Percentiles rank a stretch among this genome's conserved stretches.
Conservation (phyloP, 2,797 vertebrate species). For the Phrynocephalus vlangalii region DNA sequence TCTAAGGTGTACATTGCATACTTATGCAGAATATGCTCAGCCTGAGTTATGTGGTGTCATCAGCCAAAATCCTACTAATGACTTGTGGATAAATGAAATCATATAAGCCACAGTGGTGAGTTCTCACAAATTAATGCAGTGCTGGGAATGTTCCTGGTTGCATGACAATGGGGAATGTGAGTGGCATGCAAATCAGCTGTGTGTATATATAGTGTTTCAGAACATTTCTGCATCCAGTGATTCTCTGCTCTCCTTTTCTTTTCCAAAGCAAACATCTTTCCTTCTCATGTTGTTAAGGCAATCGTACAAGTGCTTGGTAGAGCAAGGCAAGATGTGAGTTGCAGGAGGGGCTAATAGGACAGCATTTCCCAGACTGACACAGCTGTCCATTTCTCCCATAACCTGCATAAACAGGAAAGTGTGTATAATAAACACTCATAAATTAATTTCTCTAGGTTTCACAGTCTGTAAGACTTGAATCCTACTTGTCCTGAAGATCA, state of each 20-base stretch:
- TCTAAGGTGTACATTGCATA: background rate
- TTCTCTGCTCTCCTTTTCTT: background rate
- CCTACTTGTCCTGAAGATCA: too few species aligned
- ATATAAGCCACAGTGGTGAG: too few species aligned
- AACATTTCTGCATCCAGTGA: background rate
- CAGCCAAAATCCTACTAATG: background rate
- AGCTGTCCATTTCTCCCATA: background rate
- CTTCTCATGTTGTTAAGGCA: background rate
- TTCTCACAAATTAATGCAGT: too few species aligned
- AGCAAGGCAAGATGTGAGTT: background rate
- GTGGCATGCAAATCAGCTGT: too few species aligned
- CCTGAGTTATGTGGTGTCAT: background rate
- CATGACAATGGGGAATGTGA: too few species aligned
- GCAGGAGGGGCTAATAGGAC: background rate
- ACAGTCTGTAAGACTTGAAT: background rate
- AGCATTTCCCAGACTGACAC: too few species aligned
- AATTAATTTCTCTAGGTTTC: background rate
- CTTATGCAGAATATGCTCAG: too few species aligned
- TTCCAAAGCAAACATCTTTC: background rate
- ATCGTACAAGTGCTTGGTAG: background rate
- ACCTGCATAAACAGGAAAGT: too few species aligned
- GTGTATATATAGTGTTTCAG: background rate
- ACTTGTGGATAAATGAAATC: too few species aligned
- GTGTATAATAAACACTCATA: too few species aligned
- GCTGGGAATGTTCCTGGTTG: too few species aligned